Percentiles rank a stretch among this genome's conserved stretches.
Conservation (phyloP, 1,140 invertebrate species). For the Micrasema minimum region DNA sequence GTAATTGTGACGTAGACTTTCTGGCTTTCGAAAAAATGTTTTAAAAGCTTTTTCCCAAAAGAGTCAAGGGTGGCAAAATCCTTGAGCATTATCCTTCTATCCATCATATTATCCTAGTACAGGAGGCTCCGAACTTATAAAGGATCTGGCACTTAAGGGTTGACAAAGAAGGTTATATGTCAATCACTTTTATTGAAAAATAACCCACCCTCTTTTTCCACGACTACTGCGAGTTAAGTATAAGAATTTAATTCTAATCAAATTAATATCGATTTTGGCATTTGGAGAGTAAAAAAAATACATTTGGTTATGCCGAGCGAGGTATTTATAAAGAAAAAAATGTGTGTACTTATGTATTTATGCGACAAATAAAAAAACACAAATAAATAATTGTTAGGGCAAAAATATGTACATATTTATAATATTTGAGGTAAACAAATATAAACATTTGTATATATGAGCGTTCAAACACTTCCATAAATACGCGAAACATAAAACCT, state of each 20-base stretch:
- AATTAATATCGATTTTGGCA: conserved; percentile 3
- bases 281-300: too few species aligned
- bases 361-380: too few species aligned
- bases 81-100: conserved; percentile 14
- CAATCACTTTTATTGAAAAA: conserved; percentile 33
- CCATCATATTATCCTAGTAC: conserved; percentile 22
- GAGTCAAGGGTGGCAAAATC: not conserved
- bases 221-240: not conserved
- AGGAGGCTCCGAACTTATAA: conserved; percentile 4
- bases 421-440: too few species aligned
- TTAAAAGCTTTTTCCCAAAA: conserved; percentile 1
- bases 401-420: too few species aligned
- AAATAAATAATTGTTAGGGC: too few species aligned
- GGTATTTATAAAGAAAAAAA: too few species aligned
- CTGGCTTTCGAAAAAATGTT: not conserved
- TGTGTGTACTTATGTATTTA: too few species aligned
- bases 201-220: not conserved
- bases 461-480: too few species aligned
- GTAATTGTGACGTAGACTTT: not conserved
- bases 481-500: too few species aligned
- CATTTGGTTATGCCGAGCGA: too few species aligned
- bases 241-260: conserved; percentile 3
- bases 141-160: conserved; percentile 8
- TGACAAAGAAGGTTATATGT: conserved; percentile 32
- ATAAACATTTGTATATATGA: too few species aligned